These are phyloP conservation scores for Eutrigla gurnardus DNA, from an alignment of 2,797 vertebrate genomes.

Conservation along the genomic window DNA sequence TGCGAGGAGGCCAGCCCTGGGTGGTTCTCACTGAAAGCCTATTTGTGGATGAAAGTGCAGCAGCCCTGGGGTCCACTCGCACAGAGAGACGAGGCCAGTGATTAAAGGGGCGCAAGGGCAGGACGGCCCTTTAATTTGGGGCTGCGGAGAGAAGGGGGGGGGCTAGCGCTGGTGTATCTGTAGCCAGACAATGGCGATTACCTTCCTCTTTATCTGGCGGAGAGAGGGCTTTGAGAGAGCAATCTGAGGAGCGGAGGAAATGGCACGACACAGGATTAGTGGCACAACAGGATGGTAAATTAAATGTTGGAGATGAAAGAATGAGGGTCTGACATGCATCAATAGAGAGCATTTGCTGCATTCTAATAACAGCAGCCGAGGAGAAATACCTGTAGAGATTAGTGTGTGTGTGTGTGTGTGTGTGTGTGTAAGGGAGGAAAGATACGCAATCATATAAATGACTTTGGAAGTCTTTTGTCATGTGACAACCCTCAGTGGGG, in stretches of 20 bases:
- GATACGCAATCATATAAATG: constrained; percentile 81
- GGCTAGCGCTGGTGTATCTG: constrained; percentile 91
- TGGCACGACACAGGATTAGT: constrained; percentile 99
- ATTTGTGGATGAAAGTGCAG: constrained; percentile 87
- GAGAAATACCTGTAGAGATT: constrained; percentile 92
- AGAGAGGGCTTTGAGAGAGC: constrained; percentile 95
- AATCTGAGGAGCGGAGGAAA: constrained; percentile 98
- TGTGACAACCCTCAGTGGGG: constrained; percentile 55
- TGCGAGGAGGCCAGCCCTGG: constrained; percentile 74
- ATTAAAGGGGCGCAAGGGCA: constrained; percentile 89
- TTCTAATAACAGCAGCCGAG: constrained; percentile 87
- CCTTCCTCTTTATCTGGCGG: constrained; percentile 98
- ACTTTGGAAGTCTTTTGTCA: constrained; percentile 77
- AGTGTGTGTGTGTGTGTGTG: constrained; percentile 63
- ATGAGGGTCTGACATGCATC: constrained; percentile 92
- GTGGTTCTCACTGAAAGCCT: constrained; percentile 82
- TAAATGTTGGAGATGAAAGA: constrained; percentile 98
- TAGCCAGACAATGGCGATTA: constrained; percentile 97
- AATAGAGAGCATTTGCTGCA: constrained; percentile 88
- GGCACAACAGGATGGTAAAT: constrained; percentile 95
- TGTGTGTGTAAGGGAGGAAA: constrained; percentile 41
- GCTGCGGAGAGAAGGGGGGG: constrained; percentile 85
- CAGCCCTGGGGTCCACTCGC: constrained; percentile 86
- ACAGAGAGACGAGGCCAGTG: constrained; percentile 85
- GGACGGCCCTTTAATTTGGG: constrained; percentile 88